These are phyloP conservation scores for Sparus aurata DNA, from an alignment of 2,797 vertebrate genomes.

Conservation along the genomic window DNA sequence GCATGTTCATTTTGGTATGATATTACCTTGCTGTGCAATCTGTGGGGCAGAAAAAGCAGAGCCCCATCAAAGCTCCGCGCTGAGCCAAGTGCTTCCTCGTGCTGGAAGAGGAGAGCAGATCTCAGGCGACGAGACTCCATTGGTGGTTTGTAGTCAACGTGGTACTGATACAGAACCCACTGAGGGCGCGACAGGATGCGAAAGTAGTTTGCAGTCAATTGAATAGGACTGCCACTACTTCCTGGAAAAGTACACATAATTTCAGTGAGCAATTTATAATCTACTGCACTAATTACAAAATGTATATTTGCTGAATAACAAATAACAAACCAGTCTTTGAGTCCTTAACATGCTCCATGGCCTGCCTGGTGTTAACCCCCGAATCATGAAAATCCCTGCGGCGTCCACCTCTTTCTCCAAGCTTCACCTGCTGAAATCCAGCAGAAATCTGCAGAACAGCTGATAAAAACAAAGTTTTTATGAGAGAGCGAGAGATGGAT, in stretches of 20 bases:
- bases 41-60: conserved; percentile 89
- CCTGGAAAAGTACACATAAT: conserved; percentile 78
- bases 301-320: neutral
- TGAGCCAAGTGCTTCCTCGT: conserved; percentile 88
- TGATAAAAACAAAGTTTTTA: conserved; percentile 20
- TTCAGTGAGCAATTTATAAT: neutral
- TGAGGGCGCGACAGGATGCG: conserved; percentile 91
- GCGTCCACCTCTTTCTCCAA: conserved; percentile 91
- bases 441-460: conserved; percentile 87
- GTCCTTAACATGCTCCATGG: conserved; percentile 91
- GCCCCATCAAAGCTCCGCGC: conserved; percentile 92
- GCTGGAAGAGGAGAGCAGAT: conserved; percentile 91
- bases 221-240: conserved; percentile 83
- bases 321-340: conserved; percentile 89
- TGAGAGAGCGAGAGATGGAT: too few relatives aligned
- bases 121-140: conserved; percentile 93
- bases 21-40: conserved; percentile 86
- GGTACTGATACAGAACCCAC: conserved; percentile 96
- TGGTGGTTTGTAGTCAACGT: conserved; percentile 90
- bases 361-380: conserved; percentile 90
- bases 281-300: neutral
- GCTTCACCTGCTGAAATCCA: conserved; percentile 91
- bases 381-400: conserved; percentile 90
- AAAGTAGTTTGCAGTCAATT: conserved; percentile 90
- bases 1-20: neutral